Evolutionary conservation across 2,888 invertebrate genomes (phyloP).

Genomic region (Sympetrum striolatum): DNA sequence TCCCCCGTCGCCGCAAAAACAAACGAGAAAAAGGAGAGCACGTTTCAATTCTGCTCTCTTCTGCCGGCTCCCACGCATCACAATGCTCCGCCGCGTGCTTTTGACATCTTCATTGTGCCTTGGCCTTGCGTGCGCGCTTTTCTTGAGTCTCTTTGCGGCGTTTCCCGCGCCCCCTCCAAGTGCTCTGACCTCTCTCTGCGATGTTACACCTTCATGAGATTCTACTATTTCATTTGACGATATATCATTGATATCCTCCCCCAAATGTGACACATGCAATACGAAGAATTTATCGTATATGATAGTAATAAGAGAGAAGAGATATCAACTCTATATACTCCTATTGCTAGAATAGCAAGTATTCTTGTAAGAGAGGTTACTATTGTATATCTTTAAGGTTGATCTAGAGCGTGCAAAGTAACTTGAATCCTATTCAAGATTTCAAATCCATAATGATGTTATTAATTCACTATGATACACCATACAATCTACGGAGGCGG

Average conservation of each 20-base stretch:
- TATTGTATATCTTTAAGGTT: too few relatives aligned
- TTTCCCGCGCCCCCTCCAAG: neutral
- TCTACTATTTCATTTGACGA: too few relatives aligned
- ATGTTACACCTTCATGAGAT: too few relatives aligned
- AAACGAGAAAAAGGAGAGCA: neutral
- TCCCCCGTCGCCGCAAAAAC: neutral
- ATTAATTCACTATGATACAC: too few relatives aligned
- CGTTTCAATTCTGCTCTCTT: neutral
- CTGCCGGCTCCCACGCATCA: constrained; percentile 18
- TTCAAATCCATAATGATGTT: too few relatives aligned
- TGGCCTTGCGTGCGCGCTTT: neutral
- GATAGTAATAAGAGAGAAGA: neutral
- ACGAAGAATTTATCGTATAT: neutral
- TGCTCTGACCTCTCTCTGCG: neutral
- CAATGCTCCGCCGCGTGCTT: constrained; percentile 15
- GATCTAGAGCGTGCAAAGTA: too few relatives aligned
- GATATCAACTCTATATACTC: neutral
- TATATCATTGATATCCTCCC: neutral
- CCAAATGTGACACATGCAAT: neutral
- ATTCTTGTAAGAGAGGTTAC: too few relatives aligned
- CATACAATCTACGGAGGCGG: too few relatives aligned
- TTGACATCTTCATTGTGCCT: constrained; percentile 33
- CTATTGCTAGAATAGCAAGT: too few relatives aligned
- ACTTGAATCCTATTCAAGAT: too few relatives aligned
- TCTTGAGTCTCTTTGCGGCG: neutral